Conservation (phyloP, 2,113 vertebrate genomes). For the Psilopogon haemacephalus region DNA sequence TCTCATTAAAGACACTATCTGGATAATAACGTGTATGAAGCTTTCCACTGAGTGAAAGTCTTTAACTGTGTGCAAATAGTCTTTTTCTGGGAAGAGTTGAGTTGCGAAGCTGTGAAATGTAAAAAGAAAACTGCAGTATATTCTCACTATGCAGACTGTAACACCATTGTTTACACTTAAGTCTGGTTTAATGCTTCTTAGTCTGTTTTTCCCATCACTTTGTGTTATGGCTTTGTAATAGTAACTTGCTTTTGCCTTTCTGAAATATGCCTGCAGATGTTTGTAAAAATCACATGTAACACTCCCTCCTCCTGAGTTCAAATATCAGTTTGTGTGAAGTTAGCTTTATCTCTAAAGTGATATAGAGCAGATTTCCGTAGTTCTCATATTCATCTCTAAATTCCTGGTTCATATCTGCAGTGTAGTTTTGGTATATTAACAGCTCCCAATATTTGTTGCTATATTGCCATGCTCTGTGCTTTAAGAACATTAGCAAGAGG, state of each 20-base stretch:
- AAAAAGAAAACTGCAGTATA: neutral
- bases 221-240: conserved; percentile 42
- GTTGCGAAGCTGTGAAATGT: neutral
- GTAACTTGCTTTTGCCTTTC: conserved; percentile 58
- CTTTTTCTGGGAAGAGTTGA: neutral
- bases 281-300: conserved; percentile 25
- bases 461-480: neutral
- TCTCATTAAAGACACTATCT: neutral
- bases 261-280: conserved; percentile 50
- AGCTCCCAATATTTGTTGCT: neutral
- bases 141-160: neutral
- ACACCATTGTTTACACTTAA: neutral
- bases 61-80: neutral
- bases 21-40: neutral
- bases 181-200: neutral
- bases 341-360: neutral
- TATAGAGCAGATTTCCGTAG: neutral
- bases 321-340: neutral
- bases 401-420: neutral
- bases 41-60: neutral
- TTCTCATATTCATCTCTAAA: neutral
- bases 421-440: neutral
- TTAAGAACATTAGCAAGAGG: neutral
- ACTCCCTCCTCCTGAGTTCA: neutral
- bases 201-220: conserved; percentile 20